Conservation (phyloP, 2,888 invertebrate genomes). For the Napeogenes inachia region DNA sequence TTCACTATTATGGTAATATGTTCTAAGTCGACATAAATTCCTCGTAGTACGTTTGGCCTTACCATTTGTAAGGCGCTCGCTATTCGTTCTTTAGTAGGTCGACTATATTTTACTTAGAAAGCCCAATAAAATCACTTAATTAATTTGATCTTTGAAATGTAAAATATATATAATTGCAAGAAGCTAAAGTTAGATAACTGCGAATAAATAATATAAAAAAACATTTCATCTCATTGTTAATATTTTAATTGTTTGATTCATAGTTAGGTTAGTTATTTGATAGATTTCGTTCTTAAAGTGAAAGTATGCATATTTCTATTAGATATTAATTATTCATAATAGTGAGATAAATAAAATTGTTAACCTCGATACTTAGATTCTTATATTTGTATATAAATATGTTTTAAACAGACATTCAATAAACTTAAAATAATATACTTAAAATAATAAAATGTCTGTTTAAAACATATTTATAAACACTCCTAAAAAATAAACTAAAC, state of each 20-base stretch:
- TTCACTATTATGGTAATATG: slow-evolving; percentile 28
- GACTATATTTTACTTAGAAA: slow-evolving; percentile 16
- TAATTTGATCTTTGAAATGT: neutral
- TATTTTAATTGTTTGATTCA: neutral
- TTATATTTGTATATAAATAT: neutral
- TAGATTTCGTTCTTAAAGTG: slow-evolving; percentile 1
- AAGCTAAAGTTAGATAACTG: neutral
- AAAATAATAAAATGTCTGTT: too few species aligned
- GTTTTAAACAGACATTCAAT: neutral
- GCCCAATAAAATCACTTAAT: slow-evolving; percentile 8
- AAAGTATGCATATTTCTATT: slow-evolving; percentile 4
- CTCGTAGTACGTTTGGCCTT: slow-evolving; percentile 25
- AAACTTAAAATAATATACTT: too few species aligned
- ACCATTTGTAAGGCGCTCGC: slow-evolving; percentile 26
- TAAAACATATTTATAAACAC: too few species aligned
- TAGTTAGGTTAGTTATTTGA: slow-evolving; percentile 4
- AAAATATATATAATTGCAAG: neutral
- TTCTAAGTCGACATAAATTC: slow-evolving; percentile 28
- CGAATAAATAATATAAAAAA: neutral
- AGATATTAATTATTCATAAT: neutral
- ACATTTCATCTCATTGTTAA: neutral
- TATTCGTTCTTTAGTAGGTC: slow-evolving; percentile 26
- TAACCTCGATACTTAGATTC: neutral
- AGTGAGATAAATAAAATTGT: neutral
- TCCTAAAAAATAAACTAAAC: too few species aligned